Conservation (phyloP, 2,797 vertebrate genomes). For the Atherinosoma microstoma region DNA sequence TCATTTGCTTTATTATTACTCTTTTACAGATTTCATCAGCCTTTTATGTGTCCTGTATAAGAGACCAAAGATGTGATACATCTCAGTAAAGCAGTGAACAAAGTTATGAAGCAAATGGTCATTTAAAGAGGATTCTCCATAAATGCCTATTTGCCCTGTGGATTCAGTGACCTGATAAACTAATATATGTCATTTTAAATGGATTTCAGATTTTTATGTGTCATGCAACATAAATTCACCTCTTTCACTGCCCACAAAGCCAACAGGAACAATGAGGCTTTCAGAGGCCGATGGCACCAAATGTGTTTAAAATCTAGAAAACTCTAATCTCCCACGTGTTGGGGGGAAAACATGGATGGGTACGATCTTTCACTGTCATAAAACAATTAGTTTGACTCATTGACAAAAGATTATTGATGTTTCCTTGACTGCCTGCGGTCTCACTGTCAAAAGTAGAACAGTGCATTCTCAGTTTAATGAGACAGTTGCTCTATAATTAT, state of each 20-base stretch:
- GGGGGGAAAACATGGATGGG: slow-evolving; percentile 24
- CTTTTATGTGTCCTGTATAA: slow-evolving; percentile 31
- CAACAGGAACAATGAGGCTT: slow-evolving; percentile 28
- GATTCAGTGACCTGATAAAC: slow-evolving; percentile 63
- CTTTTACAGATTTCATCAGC: slow-evolving; percentile 28
- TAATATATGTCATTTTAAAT: slow-evolving; percentile 61
- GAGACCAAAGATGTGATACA: slow-evolving; percentile 9
- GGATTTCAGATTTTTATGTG: slow-evolving; percentile 47
- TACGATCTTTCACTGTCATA: slow-evolving; percentile 27
- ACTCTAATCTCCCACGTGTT: slow-evolving; percentile 3
- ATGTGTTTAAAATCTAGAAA: slow-evolving; percentile 31
- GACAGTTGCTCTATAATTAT: slow-evolving; percentile 62
- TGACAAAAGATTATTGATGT: slow-evolving; percentile 56
- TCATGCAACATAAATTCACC: slow-evolving; percentile 58
- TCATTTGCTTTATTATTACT: slow-evolving; percentile 26
- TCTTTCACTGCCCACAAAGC: slow-evolving; percentile 38
- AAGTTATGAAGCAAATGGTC: slow-evolving; percentile 43
- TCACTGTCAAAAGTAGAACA: slow-evolving; percentile 50
- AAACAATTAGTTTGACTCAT: slow-evolving; percentile 35
- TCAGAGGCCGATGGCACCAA: slow-evolving; percentile 7
- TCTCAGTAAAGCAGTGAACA: slow-evolving; percentile 21
- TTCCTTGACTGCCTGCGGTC: slow-evolving; percentile 28
- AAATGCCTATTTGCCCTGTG: slow-evolving; percentile 59
- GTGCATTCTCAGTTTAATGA: slow-evolving; percentile 52
- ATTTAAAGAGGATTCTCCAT: slow-evolving; percentile 42